Base-by-base conservation (phyloP, 2,888 invertebrate species). In the Agriopis aurantiaria region DNA sequence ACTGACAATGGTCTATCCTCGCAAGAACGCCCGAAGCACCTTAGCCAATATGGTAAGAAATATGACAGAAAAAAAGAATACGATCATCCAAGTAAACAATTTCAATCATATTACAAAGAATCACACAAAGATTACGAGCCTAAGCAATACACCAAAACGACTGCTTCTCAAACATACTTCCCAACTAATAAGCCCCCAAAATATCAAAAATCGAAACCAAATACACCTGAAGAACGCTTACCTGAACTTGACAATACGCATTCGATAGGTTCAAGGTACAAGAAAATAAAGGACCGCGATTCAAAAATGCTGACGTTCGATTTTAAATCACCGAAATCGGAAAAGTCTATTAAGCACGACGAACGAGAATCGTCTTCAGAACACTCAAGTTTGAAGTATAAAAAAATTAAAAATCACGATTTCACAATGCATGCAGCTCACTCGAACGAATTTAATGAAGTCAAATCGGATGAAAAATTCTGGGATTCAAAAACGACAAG, bases 401-500 rank as follows among this genome's bases (percentile, higher is more conserved):
- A 9, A 23, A 23, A 46, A 11, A 12, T 8, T 17, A 17, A 58
- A 45, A 17, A 57, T 11, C 14, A 7, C 5, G 10, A 55, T 40
- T 40, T 2, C 43, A 56, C 43, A 9, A 11, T 33, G 14, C 43
- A 9, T 41, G 9, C 5, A 33, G 5, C 1, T 41, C 55, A 40
- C 23, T 55, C 55, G 9, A 41, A 41, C 8, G 55, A 41, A n/a
- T 56, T 14, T 41, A 33, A 33, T 33, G 14, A 55, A 2, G 3
- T n/a, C 11, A n/a, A 57, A 14, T 17, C 43, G 1, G 17, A 57
- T 8, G 43, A 57, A 3, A 43, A 17, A 17, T 41, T 45, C 45
- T 57, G 45, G 52, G 52, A 62, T 9, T 12, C 45, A 10, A 51
- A 43, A 43, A 61, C 55, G 10, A 48, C 63, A 0, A 51, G 51